Percentiles rank a stretch among this genome's conserved stretches.
Evolutionary conservation across 2,888 invertebrate species (phyloP).

Genomic region (Phalera bucephala): DNA sequence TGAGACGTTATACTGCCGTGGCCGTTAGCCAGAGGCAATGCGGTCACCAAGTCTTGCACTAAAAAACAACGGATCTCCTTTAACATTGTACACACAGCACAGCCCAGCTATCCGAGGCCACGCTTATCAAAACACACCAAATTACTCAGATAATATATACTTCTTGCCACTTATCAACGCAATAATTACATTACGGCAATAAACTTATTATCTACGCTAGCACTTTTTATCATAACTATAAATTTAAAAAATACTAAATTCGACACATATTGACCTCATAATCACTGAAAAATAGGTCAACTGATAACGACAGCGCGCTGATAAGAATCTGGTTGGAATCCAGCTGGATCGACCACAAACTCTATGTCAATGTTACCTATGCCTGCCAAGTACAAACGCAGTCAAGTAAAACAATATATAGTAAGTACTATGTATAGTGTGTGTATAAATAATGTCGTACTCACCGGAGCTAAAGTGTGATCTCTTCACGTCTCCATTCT

Average conservation of each 20-base stretch:
- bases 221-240: conserved; percentile 29
- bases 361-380: conserved; percentile 70
- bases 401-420: conserved; percentile 49
- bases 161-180: conserved; percentile 37
- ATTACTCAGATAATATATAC: conserved; percentile 36
- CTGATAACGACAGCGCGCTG: conserved; percentile 67
- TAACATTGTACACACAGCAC: conserved; percentile 67
- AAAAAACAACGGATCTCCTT: conserved; percentile 81
- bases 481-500: conserved; percentile 94
- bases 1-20: conserved; percentile 81
- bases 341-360: conserved; percentile 59
- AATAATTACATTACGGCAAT: conserved; percentile 36
- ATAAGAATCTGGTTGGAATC: conserved; percentile 76
- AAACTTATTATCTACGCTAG: conserved; percentile 30
- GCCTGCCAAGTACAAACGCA: conserved; percentile 61
- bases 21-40: conserved; percentile 82
- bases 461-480: conserved; percentile 96
- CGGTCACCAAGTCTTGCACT: conserved; percentile 84
- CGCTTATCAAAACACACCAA: conserved; percentile 49
- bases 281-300: conserved; percentile 71
- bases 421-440: conserved; percentile 36
- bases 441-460: conserved; percentile 49
- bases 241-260: conserved; percentile 32
- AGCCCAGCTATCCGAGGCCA: conserved; percentile 24
- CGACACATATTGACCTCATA: conserved; percentile 56